Base-by-base conservation (phyloP, 2,888 invertebrate species). In the Cerastoderma edule region DNA sequence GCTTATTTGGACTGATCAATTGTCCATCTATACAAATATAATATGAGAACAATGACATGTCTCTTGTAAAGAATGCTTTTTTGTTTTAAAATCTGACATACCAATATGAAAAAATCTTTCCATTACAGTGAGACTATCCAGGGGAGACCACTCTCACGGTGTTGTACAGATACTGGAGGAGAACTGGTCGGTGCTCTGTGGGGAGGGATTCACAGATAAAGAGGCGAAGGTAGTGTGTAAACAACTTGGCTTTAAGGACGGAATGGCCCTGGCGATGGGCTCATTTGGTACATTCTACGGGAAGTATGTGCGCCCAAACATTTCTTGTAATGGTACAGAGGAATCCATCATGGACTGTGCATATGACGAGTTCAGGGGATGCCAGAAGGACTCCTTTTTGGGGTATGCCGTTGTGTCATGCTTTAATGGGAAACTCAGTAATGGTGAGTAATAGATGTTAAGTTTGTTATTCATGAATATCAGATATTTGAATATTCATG, bases 391-490 rank as follows among this genome's bases (percentile, higher is more conserved):
- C 24, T 80, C 83, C 16, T 82, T 83, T 67, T 85, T 85, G 10
- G 86, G 85, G 19, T 89, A 89, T 69, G 89, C 88, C 10, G 83
- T 87, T 24, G 89, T 89, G 8, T 83, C 84, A 5, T 89, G 89
- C 64, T 87, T 85, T 66, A 86, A 86, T 70, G 87, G 87, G 53
- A 76, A 78, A 24, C 66, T 85, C 1, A 82, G 73, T 53, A 78
- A 79, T 72, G 74, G 88, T 88, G 63, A 66, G 50, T n/a, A 8
- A n/a, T 50, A n/a, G n/a, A n/a, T n/a, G n/a, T n/a, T n/a, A n/a
- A n/a, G n/a, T n/a, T n/a, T n/a, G n/a, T n/a, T n/a, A n/a, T n/a
- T n/a, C n/a, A n/a, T n/a, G n/a, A n/a, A n/a, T n/a, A n/a, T n/a
- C n/a, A n/a, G n/a, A n/a, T n/a, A n/a, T n/a, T n/a, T n/a, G n/a